A percentile compares a stretch with the other conserved stretches of the same genome.
Evolutionary conservation across 1,140 invertebrate genomes (phyloP).

Genomic region (Hirudo medicinalis): DNA sequence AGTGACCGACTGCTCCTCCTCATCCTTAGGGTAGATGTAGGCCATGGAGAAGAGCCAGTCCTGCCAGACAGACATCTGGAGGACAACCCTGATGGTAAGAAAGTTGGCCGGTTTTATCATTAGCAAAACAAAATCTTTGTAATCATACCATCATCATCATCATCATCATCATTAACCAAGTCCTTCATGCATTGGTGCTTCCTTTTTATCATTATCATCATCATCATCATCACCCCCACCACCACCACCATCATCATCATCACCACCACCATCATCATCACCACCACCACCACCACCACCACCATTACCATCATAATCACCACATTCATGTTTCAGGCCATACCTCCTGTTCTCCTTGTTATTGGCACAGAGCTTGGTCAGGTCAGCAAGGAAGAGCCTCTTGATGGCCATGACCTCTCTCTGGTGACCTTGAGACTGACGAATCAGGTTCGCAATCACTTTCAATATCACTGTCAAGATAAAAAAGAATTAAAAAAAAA

Average conservation of each 20-base stretch:
- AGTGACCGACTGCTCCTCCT: conserved; percentile 86
- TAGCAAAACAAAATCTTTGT: background rate
- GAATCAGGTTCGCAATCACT: conserved; percentile 88
- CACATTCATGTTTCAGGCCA: conserved; percentile 7
- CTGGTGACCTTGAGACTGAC: conserved; percentile 85
- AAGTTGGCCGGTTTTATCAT: background rate
- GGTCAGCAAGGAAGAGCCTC: conserved; percentile 88
- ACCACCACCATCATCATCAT: too few relatives aligned
- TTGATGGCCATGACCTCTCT: conserved; percentile 78
- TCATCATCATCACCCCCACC: background rate
- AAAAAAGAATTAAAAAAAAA: conserved; percentile 18
- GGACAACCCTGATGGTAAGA: conserved; percentile 56
- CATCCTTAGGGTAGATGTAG: conserved; percentile 88
- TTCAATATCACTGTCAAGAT: conserved; percentile 73
- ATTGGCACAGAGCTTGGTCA: conserved; percentile 90
- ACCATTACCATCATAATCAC: background rate
- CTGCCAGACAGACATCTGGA: conserved; percentile 99
- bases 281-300: background rate
- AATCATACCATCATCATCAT: background rate
- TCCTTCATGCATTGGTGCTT: too few relatives aligned
- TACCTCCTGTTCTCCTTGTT: conserved; percentile 79
- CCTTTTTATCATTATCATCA: background rate
- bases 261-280: background rate
- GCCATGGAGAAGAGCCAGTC: conserved; percentile 98
- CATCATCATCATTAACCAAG: too few relatives aligned